phyloP scores from a whole-genome alignment of 2,888 invertebrate genomes.

The Eugnorisma glareosa region DNA sequence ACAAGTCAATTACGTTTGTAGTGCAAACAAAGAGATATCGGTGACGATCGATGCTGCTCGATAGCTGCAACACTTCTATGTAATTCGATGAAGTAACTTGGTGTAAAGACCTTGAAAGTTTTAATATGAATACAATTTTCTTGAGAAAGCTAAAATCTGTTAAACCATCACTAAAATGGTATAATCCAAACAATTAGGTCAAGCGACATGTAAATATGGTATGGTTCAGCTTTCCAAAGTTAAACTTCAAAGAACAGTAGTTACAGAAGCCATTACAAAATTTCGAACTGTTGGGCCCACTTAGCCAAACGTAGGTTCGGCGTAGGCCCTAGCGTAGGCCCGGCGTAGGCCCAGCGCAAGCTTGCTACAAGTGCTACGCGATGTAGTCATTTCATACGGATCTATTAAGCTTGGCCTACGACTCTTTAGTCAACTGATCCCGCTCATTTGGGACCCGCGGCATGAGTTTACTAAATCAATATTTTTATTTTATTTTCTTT shows the following conservation, averaged over 20 bases:
- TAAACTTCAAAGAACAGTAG: not conserved
- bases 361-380: constrained; percentile 6
- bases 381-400: not conserved
- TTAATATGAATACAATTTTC: not conserved
- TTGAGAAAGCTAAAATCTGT: not conserved
- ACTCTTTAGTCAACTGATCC: no score
- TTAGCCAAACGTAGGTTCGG: not conserved
- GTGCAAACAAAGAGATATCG: constrained; percentile 84
- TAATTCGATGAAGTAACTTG: constrained; percentile 32
- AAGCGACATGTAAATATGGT: not conserved
- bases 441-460: no score
- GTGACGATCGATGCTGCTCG: constrained; percentile 76
- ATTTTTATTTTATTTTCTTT: no score
- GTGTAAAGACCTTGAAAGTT: not conserved
- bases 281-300: not conserved
- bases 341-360: not conserved
- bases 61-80: constrained; percentile 55
- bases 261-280: no score
- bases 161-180: not conserved
- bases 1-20: constrained; percentile 83
- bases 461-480: no score
- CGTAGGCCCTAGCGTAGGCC: constrained; percentile 3
- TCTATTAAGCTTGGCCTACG: no score
- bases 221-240: not conserved
- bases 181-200: not conserved